These are phyloP conservation scores for Phyto melanocephala DNA, from an alignment of 2,888 invertebrate genomes.

Conservation along the genomic window DNA sequence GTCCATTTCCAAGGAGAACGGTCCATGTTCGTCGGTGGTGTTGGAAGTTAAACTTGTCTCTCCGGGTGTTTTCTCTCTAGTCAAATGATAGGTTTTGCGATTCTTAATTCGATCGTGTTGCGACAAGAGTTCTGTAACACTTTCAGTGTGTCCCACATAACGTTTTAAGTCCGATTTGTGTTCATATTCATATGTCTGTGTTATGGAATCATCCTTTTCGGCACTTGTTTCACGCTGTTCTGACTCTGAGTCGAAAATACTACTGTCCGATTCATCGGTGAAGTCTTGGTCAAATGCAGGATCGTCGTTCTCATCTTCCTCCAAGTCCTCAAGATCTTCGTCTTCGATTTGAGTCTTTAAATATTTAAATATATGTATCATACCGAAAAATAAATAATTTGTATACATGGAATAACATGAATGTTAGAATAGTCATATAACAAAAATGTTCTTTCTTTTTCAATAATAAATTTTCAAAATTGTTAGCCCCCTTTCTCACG, in stretches of 20 bases:
- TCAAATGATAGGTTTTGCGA: constrained; percentile 77
- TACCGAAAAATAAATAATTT: too few species aligned
- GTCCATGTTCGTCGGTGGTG: constrained; percentile 68
- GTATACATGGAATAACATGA: too few species aligned
- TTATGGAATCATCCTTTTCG: constrained; percentile 76
- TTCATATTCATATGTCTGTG: constrained; percentile 65
- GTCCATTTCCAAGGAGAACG: constrained; percentile 64
- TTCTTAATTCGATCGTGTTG: constrained; percentile 78
- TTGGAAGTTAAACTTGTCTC: constrained; percentile 68
- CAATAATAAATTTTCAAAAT: too few species aligned
- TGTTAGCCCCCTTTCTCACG: too few species aligned
- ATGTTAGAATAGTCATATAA: too few species aligned
- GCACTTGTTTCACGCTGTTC: constrained; percentile 76
- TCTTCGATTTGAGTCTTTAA: constrained; percentile 45
- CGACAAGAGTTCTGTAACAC: constrained; percentile 75
- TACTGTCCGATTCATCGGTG: constrained; percentile 77
- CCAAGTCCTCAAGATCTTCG: constrained; percentile 48
- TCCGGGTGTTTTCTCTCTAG: constrained; percentile 73
- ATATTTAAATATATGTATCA: background rate
- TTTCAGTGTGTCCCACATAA: constrained; percentile 77
- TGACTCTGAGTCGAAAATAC: constrained; percentile 77
- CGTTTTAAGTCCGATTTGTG: constrained; percentile 73
- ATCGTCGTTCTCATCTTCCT: constrained; percentile 67
- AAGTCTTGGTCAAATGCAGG: constrained; percentile 73
- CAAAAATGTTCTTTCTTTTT: too few species aligned